Evolutionary conservation across 2,113 vertebrate genomes (phyloP), one percentile per base, ranked within the genome.

Genomic region (Paracanthobrama guichenoti): DNA sequence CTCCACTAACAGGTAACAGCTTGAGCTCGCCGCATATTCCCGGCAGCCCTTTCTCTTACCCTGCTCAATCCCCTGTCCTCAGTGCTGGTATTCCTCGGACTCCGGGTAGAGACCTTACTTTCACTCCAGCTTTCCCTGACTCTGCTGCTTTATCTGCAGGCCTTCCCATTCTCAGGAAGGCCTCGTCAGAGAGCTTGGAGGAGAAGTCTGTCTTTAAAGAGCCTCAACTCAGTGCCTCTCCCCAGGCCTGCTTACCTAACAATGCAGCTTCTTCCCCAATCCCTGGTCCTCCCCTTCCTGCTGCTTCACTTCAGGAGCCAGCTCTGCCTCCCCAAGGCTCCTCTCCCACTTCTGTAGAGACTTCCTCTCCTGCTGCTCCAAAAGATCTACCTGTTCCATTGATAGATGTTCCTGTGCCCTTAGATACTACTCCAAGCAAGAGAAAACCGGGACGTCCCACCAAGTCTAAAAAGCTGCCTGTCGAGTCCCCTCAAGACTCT

Each of bases 31-130:
- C 97, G 1, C 97, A 97, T 87, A 94, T 98, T 87, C 96, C 95
- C 0, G 95, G 96, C 73, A 99, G 98, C 90, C 98, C 98, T 73
- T 98, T 99, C 79, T 96, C 97, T 59, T 99, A 99, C 92, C 96
- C 96, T 0, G 94, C 97, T 50, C 97, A 97, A 28, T 98, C 98
- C 57, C 98, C 98, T 0, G 92, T 97, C 83, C 94, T 95, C 71
- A 96, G 95, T 0, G 94, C 94, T 14, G 96, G 97, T 86, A 94
- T 98, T 81, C 98, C 98, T 42, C 95, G 96, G 88, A 99, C 98
- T 26, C 98, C 98, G 8, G 98, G 98, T 84, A 95, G 97, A 91
- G 97, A 99, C 92, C 95, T 99, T 89, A 97, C 92, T 87, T 99
- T 98, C 91, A 94, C 96, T 0, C 97, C 97, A 9, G 96, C 96